A percentile compares a stretch with the other conserved stretches of the same genome.
Evolutionary conservation across 2,113 vertebrate genomes (phyloP).

Genomic region (Dunckerocampus dactyliophorus): DNA sequence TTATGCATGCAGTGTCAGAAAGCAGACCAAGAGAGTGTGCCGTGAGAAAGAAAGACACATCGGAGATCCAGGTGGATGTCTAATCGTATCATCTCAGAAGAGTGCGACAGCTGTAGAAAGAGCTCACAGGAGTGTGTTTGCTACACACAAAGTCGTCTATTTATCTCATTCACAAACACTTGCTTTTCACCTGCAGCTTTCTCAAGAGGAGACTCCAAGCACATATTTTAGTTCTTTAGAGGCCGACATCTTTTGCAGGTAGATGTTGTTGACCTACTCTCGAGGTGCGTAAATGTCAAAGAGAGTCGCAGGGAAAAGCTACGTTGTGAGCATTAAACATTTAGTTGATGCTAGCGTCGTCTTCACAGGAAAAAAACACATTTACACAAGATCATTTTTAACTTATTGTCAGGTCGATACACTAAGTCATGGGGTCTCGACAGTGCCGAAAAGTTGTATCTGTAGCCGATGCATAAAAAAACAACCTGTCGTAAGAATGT

Average conservation of each 20-base stretch:
- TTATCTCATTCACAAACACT: constrained; percentile 31
- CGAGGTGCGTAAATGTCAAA: constrained; percentile 24
- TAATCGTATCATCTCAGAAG: constrained; percentile 34
- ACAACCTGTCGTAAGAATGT: too few species aligned
- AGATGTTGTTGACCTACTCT: constrained; percentile 44
- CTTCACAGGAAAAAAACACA: constrained; percentile 17
- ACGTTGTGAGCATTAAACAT: constrained; percentile 3
- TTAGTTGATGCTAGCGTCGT: constrained; percentile 15
- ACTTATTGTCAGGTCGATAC: too few species aligned
- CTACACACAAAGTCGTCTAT: constrained; percentile 5
- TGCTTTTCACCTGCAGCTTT: constrained; percentile 8
- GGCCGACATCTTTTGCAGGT: constrained; percentile 21
- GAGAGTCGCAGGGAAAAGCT: constrained; percentile 25
- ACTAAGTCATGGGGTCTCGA: too few species aligned
- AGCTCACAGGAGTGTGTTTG: constrained; percentile 1
- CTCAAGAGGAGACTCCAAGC: constrained; percentile 21
- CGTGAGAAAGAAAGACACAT: constrained; percentile 8
- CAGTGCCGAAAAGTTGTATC: too few species aligned
- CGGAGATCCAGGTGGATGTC: constrained; percentile 42
- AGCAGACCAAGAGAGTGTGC: neutral
- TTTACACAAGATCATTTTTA: too few species aligned
- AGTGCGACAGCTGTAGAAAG: constrained; percentile 32
- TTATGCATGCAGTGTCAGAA: neutral
- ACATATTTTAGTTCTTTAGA: constrained; percentile 25
- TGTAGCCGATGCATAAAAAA: too few species aligned